phyloP scores from a whole-genome alignment of 2,797 vertebrate species.

The Xyrichtys novacula region DNA sequence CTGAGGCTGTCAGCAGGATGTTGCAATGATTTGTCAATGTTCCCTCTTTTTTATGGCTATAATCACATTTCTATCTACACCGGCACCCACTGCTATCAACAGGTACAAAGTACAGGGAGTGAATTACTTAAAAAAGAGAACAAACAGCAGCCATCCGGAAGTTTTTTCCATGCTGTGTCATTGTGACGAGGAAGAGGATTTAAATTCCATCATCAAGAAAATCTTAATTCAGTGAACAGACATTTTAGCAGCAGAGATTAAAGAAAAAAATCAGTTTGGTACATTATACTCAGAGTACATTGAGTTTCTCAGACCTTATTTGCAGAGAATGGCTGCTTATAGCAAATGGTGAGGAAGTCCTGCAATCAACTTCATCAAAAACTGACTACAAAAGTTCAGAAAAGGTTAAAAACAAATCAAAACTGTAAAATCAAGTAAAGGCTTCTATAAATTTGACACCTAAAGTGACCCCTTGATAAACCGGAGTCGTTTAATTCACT shows the following conservation, averaged over 20 bases:
- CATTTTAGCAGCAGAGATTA: not conserved
- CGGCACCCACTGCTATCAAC: slow-evolving; percentile 15
- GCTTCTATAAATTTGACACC: not conserved
- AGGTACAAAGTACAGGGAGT: slow-evolving; percentile 21
- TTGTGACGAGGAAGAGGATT: not conserved
- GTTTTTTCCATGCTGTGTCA: not conserved
- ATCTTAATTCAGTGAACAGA: not conserved
- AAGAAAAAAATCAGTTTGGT: slow-evolving; percentile 2
- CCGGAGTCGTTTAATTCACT: too few relatives aligned
- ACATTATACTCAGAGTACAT: not conserved
- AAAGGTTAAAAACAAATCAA: not conserved
- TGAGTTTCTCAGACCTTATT: not conserved
- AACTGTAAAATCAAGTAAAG: too few relatives aligned
- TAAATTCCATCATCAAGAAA: not conserved
- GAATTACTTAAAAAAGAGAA: not conserved
- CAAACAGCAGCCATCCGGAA: not conserved
- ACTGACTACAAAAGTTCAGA: not conserved
- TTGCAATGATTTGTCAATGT: slow-evolving; percentile 48
- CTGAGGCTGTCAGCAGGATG: slow-evolving; percentile 48
- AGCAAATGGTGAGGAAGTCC: not conserved
- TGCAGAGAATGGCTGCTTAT: not conserved
- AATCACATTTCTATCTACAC: slow-evolving; percentile 9
- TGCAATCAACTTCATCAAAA: not conserved
- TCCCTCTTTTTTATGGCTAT: slow-evolving; percentile 17
- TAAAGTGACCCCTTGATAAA: not conserved